Base-by-base conservation (phyloP, 2,113 vertebrate genomes). In the Megatriorchis doriae region DNA sequence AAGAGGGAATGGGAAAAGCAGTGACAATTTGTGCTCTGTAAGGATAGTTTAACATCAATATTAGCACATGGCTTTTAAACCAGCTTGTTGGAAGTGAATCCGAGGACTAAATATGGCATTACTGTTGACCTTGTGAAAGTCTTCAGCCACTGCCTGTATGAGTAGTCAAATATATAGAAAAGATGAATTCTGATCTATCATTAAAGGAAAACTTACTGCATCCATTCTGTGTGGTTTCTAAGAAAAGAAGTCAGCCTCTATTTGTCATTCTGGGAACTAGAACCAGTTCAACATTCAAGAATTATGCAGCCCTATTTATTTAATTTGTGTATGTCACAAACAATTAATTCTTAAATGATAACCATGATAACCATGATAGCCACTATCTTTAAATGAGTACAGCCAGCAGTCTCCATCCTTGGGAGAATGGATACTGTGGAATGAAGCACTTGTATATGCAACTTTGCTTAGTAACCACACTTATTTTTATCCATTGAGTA, bases 291-390 rank as follows among this genome's bases (percentile, higher is more conserved):
- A 48, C 31, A 45, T n/a, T 59, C 27, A 61, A 77, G 42, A 81
- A 55, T 43, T 66, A 53, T 1, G 3, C 42, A 81, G 42, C 56
- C 11, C 43, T 62, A 63, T 90, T 94, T 86, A 78, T 93, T 89
- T 82, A 47, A 73, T 92, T 83, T 72, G 61, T 88, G 9, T 70
- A 38, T 87, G 58, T 82, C 91, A 93, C 82, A 89, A 95, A 92
- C 72, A 90, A 85, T 90, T 91, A 93, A 91, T 91, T 89, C 48
- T 87, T 82, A 75, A 81, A 87, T 81, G 3, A 85, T 58, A 95
- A 81, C 73, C 52, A 87, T 81, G 3, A 85, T 58, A 95, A 80
- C 73, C 52, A 32, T 18, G 43, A 79, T 53, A 93, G 68, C 34
- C 72, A 70, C 81, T 52, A 43, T 66, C 18, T 94, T 68, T 86